These are phyloP conservation scores for Phoenicopterus ruber DNA, from an alignment of 2,113 vertebrate genomes.

Conservation along the genomic window DNA sequence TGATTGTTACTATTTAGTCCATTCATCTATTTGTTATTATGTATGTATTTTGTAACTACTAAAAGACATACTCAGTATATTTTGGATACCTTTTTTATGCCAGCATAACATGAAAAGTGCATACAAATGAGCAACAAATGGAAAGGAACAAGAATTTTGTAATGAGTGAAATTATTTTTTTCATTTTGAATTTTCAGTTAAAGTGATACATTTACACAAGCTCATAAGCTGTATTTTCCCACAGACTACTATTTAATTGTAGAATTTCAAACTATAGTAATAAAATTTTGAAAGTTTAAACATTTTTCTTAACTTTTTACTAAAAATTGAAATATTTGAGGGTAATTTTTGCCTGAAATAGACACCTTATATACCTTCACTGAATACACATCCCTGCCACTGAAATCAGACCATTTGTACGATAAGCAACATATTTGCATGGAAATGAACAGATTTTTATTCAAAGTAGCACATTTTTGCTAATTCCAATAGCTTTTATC, in stretches of 20 bases:
- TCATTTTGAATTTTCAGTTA: background rate
- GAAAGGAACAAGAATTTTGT: background rate
- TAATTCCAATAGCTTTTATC: constrained; percentile 39
- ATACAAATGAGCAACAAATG: background rate
- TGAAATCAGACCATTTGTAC: background rate
- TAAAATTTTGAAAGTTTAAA: background rate
- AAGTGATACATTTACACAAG: background rate
- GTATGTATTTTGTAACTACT: background rate
- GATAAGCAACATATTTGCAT: background rate
- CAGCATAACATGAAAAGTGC: background rate
- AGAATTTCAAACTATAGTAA: background rate
- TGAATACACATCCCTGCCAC: background rate
- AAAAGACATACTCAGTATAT: background rate
- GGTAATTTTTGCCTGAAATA: background rate
- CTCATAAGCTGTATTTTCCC: background rate
- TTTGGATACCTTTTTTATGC: background rate
- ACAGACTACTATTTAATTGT: background rate
- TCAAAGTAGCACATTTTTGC: constrained; percentile 10
- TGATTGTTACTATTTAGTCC: background rate
- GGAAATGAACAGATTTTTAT: constrained; percentile 25
- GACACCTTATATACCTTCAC: background rate
- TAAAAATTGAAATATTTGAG: background rate
- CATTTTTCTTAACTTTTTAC: background rate
- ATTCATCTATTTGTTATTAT: background rate
- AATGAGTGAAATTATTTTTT: background rate